Base-by-base conservation (phyloP, 2,888 invertebrate genomes). In the Xestia ashworthii region DNA sequence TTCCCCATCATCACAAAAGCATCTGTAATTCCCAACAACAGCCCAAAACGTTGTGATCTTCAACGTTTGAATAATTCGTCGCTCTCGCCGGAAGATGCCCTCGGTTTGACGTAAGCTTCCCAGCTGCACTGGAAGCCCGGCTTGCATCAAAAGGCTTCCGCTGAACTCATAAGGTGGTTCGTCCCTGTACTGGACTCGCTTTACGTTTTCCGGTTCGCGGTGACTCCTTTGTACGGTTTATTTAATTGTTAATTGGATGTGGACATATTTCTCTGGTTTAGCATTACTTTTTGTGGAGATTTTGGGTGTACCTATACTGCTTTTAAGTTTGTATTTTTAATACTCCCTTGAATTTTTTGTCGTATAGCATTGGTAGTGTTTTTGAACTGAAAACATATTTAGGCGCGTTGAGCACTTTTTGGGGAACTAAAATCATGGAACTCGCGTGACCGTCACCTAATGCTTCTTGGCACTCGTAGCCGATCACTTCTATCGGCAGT, bases 31-130 rank as follows among this genome's bases (percentile, higher is more conserved):
- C 58, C 71, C 22, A 70, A 38, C 64, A 58, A 25, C 12, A 65
- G 0, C 8, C n/a, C 16, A 25, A 60, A 41, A 67, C 55, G 41
- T 69, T 55, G 84, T 65, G 71, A 74, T 44, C 64, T 69, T 22
- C 48, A 38, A 71, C 53, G 65, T 72, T 62, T 87, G 70, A 85
- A 88, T 88, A 72, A 88, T 88, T 78, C 41, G 66, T 55, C 8
- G 32, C n/a, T 12, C 50, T 12, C 22, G 48, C 76, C 78, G 78
- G 85, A 77, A 84, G 85, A 81, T 65, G 75, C 41, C 65, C 58
- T 77, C 73, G 71, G 76, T 80, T 83, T 75, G 71, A 62, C 62
- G 53, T 86, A 73, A 84, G 76, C 76, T 80, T 70, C 38, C 64
- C 14, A 9, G 55, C 14, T 32, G 14, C 38, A 46, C 44, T 73